Base-by-base conservation (phyloP, 1,140 invertebrate species). In the Papilio dardanus region DNA sequence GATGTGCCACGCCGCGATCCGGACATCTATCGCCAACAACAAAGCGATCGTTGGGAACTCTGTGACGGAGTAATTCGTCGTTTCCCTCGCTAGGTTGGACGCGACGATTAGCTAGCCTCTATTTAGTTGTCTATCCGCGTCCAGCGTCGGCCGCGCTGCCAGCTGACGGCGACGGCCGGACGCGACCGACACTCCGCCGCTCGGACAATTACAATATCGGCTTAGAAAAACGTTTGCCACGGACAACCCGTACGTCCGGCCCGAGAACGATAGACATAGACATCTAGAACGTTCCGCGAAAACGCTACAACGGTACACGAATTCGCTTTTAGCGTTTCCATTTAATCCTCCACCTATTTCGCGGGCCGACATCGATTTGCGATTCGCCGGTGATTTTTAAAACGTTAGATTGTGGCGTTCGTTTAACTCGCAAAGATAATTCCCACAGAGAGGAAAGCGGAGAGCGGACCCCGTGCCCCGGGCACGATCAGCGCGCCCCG, bases 181-280 rank as follows among this genome's bases (percentile, higher is more conserved):
- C 86, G 87, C 79, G 81, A 68, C 88, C 84, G 42, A 46, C 16
- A 46, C 42, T 19, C 42, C 88, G 87, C 85, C 90, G 88, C 89
- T 90, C 89, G 92, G 90, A 88, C 89, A 85, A 85, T 93, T 92
- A 87, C 88, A 84, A 83, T 82, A 88, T 83, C 83, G 88, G 89
- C 91, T 93, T 93, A 93, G 91, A 93, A 93, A 93, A 93, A 92
- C 90, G 88, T 93, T 93, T 89, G 91, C 83, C 82, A 82, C 82
- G 80, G 79, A 85, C 86, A 87, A 85, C 83, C 78, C 79, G 81
- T 81, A 84, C 83, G 88, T 84, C 84, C 74, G 75, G 81, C 75
- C 81, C 80, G 77, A 82, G 76, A 78, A 75, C 77, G 75, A 81
- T 71, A 78, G 77, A 84, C 80, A 76, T 74, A 77, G 82, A 85